Conservation (phyloP, 2,888 invertebrate species). For the Eupeodes luniger region DNA sequence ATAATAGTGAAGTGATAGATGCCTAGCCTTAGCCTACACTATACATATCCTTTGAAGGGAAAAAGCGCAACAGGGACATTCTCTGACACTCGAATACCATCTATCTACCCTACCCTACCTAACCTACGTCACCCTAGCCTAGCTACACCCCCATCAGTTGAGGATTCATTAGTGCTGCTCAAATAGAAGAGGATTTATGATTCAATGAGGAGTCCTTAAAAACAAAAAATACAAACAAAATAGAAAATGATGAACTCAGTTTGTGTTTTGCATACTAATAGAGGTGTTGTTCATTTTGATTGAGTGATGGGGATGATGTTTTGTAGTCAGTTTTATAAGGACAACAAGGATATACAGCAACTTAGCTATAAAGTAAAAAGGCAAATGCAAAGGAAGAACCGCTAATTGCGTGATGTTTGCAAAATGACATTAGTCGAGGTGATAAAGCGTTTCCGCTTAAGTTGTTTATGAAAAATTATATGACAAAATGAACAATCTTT, state of each 20-base stretch:
- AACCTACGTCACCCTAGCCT: background rate
- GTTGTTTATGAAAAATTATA: slow-evolving; percentile 25
- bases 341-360: background rate
- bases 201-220: slow-evolving; percentile 53
- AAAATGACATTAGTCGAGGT: slow-evolving; percentile 36
- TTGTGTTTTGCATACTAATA: slow-evolving; percentile 62
- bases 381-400: background rate
- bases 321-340: background rate
- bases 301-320: slow-evolving; percentile 39
- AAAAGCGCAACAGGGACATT: slow-evolving; percentile 68
- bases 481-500: slow-evolving; percentile 32
- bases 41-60: slow-evolving; percentile 6
- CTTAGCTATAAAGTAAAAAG: too few relatives aligned
- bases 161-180: slow-evolving; percentile 70
- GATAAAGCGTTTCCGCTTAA: slow-evolving; percentile 38
- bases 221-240: slow-evolving; percentile 20
- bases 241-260: slow-evolving; percentile 53
- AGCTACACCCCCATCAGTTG: slow-evolving; percentile 33
- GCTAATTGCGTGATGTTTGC: slow-evolving; percentile 60
- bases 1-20: background rate
- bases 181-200: slow-evolving; percentile 67
- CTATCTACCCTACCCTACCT: background rate
- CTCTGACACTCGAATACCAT: background rate
- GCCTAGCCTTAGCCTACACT: background rate
- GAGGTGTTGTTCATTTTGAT: slow-evolving; percentile 60